Base-by-base conservation (phyloP, 2,888 invertebrate genomes). In the Nephrotoma flavescens region DNA sequence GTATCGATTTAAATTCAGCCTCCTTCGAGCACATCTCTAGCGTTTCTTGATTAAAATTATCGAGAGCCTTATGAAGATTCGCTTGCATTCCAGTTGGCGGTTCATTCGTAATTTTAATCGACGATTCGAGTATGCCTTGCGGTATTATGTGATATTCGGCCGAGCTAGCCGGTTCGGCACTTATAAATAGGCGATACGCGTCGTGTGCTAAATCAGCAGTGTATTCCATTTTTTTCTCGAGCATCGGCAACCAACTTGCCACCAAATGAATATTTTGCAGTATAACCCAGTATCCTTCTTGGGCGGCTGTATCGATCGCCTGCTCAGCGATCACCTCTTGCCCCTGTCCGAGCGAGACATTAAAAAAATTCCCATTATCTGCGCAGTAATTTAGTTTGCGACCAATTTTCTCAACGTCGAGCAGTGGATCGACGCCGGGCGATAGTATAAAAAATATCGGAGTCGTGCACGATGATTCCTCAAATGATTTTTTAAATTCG, bases 91-190 rank as follows among this genome's bases (percentile, higher is more conserved):
- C 98, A 7, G 96, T 97, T 0, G 98, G 98, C 0, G 98, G 98
- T 91, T 98, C 98, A 89, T 98, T 98, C 2, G 98, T 98, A 87
- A 98, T 98, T 92, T 98, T 98, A 90, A 98, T 97, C 0, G 97
- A 96, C 0, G 97, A 96, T 91, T 98, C 98, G 44, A 98, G 92
- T 89, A 98, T 96, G 19, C 98, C 98, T 92, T 98, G 96, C 0
- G 94, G 95, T 83, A 95, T 93, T 12, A 95, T 94, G 89, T 94
- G 94, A 89, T 93, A 93, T 0, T 91, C 91, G 0, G 97, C 94
- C 89, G 94, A 94, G 0, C 93, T 92, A 0, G 96, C 95, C 0
- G 98, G 97, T 90, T 98, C 98, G 2, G 98, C 98, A 89, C 97
- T 97, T 88, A 98, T 92, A 90, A 95, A 98, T 86, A 98, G 92